A percentile compares a stretch with the other conserved stretches of the same genome.
phyloP scores from a whole-genome alignment of 2,888 invertebrate genomes.

The Dolomedes plantarius region DNA sequence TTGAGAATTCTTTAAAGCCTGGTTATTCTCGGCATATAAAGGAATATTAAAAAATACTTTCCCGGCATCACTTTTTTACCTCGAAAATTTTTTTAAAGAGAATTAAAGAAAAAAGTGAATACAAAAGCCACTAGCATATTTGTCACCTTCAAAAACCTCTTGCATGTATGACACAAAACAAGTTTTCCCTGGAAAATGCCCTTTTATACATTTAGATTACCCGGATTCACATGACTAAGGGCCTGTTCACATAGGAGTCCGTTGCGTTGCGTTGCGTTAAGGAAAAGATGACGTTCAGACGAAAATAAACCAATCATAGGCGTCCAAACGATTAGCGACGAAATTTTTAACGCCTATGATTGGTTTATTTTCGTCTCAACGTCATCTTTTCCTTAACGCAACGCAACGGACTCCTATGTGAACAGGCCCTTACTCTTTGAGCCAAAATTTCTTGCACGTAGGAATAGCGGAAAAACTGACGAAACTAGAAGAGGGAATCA shows the following conservation, averaged over 20 bases:
- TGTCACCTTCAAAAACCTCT: slow-evolving; percentile 69
- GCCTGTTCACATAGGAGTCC: too few species aligned
- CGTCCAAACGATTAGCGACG: too few species aligned
- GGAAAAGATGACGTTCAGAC: too few species aligned
- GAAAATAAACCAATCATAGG: too few species aligned
- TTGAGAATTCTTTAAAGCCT: slow-evolving; percentile 30
- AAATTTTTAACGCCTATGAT: too few species aligned
- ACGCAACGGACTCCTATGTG: too few species aligned
- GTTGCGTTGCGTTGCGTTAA: too few species aligned
- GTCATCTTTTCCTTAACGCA: too few species aligned
- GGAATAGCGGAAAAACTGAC: too few species aligned
- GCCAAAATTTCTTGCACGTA: neutral
- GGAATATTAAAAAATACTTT: slow-evolving; percentile 66
- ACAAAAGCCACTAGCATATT: slow-evolving; percentile 50
- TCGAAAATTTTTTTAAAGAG: slow-evolving; percentile 66
- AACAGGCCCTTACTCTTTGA: too few species aligned
- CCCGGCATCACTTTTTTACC: slow-evolving; percentile 60
- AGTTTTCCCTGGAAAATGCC: slow-evolving; percentile 55
- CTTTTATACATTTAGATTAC: slow-evolving; percentile 32
- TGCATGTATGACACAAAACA: slow-evolving; percentile 66
- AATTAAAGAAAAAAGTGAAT: slow-evolving; percentile 55
- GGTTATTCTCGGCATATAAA: neutral
- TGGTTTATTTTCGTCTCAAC: too few species aligned
- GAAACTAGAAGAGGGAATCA: too few species aligned
- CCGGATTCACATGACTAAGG: slow-evolving; percentile 29